phyloP scores from a whole-genome alignment of 1,140 invertebrate species.

The Drosophila pseudoananassae region DNA sequence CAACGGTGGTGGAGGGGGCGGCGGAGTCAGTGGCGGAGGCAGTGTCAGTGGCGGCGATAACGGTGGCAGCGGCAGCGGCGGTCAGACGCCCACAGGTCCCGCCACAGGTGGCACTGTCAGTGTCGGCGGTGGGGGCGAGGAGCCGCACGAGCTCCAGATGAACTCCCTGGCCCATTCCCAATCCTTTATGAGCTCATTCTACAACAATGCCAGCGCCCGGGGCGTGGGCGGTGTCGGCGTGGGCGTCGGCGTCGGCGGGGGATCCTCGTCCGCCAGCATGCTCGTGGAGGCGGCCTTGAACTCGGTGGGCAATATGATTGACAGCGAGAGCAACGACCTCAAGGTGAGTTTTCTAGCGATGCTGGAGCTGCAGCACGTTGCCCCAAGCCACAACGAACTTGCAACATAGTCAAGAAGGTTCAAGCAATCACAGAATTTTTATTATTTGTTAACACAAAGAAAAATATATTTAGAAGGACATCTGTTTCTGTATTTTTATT shows the following conservation, averaged over 20 bases:
- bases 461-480: too few species aligned
- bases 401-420: too few species aligned
- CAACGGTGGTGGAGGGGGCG: slow-evolving; percentile 7
- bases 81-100: slow-evolving; percentile 32
- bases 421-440: too few species aligned
- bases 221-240: slow-evolving; percentile 60
- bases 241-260: slow-evolving; percentile 44
- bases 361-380: neutral
- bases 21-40: neutral
- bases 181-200: slow-evolving; percentile 83
- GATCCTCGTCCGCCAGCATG: slow-evolving; percentile 83
- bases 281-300: slow-evolving; percentile 83
- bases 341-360: slow-evolving; percentile 50
- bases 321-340: slow-evolving; percentile 79
- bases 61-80: slow-evolving; percentile 9
- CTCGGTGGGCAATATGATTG: slow-evolving; percentile 84
- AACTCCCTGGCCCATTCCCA: slow-evolving; percentile 78
- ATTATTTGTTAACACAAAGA: too few species aligned
- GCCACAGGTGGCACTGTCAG: slow-evolving; percentile 21
- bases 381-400: too few species aligned
- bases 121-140: slow-evolving; percentile 35
- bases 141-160: slow-evolving; percentile 77
- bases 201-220: slow-evolving; percentile 81
- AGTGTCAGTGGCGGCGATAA: neutral
- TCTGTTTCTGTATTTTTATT: too few species aligned